Conservation (phyloP, 2,113 vertebrate species). For the Pycnonotus jocosus region DNA sequence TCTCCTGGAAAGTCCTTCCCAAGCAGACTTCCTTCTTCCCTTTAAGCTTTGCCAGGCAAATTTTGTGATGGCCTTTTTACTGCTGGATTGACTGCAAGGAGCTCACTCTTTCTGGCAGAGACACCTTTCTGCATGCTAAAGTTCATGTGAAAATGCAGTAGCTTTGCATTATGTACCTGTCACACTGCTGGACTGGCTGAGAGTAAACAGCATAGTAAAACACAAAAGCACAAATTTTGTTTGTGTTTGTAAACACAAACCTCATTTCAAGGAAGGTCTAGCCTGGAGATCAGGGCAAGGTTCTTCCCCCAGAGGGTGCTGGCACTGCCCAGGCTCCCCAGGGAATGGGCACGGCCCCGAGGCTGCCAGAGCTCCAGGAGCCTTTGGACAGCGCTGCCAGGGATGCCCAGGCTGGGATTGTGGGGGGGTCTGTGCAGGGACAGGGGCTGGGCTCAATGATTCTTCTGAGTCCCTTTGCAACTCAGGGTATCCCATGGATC, state of each 20-base stretch:
- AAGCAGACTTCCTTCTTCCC: background rate
- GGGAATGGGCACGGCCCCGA: background rate
- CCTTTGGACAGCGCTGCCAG: rapidly evolving
- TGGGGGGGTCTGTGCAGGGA: background rate
- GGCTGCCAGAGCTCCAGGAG: background rate
- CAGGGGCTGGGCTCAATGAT: background rate
- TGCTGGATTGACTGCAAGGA: background rate
- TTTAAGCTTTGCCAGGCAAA: background rate
- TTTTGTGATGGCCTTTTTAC: background rate
- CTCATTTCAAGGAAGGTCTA: background rate
- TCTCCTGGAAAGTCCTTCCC: background rate
- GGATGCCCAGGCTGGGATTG: background rate
- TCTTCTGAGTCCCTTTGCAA: background rate
- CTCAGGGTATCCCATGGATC: background rate
- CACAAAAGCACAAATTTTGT: background rate
- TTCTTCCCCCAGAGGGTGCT: background rate
- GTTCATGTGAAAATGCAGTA: background rate
- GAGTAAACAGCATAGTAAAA: background rate
- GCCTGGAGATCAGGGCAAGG: background rate
- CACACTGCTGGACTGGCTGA: background rate
- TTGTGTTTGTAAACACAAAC: background rate
- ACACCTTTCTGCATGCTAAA: background rate
- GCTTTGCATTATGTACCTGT: background rate
- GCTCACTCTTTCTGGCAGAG: background rate
- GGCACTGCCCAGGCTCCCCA: background rate